A percentile compares a stretch with the other conserved stretches of the same genome.
phyloP scores from a whole-genome alignment of 2,113 vertebrate genomes.

The Alligator mississippiensis region DNA sequence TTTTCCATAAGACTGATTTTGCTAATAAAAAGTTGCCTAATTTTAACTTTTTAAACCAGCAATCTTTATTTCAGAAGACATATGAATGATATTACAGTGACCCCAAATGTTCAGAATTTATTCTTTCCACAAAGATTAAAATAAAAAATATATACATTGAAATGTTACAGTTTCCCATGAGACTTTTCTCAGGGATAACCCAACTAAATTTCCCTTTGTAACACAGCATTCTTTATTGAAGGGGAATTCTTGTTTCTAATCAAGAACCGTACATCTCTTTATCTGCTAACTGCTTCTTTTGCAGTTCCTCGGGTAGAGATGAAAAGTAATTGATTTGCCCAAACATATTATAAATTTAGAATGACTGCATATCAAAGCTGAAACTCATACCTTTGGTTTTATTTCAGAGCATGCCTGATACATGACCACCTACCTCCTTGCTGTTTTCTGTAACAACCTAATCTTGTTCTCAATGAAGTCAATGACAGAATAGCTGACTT shows the following conservation, averaged over 20 bases:
- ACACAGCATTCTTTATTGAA: background rate
- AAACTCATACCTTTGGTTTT: background rate
- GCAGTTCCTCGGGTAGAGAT: background rate
- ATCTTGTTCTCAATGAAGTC: background rate
- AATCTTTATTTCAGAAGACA: background rate
- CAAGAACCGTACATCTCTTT: background rate
- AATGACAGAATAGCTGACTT: background rate
- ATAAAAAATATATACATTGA: background rate
- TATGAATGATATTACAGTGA: background rate
- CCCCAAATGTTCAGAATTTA: background rate
- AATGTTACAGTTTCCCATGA: background rate
- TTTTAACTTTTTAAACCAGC: background rate
- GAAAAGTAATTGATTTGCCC: background rate
- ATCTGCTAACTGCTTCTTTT: background rate
- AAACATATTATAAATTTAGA: background rate
- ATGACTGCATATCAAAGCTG: rapidly evolving
- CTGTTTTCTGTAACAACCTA: background rate
- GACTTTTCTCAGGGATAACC: background rate
- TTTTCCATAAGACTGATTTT: background rate
- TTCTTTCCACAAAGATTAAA: background rate
- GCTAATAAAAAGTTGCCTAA: background rate
- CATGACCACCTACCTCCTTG: background rate
- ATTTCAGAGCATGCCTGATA: background rate
- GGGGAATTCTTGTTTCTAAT: background rate
- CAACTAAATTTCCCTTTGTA: background rate